Evolutionary conservation across 2,797 vertebrate species (phyloP).

Genomic region (Chaetodon trifasciatus): DNA sequence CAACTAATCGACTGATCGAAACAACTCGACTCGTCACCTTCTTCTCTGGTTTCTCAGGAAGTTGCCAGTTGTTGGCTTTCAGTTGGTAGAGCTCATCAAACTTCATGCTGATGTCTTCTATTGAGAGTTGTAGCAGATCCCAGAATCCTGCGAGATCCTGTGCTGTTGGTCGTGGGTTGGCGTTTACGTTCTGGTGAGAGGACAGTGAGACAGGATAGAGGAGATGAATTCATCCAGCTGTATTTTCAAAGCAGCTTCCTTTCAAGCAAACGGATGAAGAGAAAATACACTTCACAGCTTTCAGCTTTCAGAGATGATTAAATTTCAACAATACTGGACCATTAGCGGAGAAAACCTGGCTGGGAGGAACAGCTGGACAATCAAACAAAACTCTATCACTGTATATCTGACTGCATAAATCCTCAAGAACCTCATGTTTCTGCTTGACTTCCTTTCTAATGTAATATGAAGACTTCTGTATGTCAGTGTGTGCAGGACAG

Average conservation of each 20-base stretch:
- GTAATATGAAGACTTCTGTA: background rate
- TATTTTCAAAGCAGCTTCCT: background rate
- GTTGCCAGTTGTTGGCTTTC: conserved; percentile 96
- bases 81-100: conserved; percentile 99
- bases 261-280: conserved; percentile 11
- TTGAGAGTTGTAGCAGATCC: conserved; percentile 98
- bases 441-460: conserved; percentile 16
- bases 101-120: conserved; percentile 99
- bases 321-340: no score
- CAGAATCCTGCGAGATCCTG: conserved; percentile 99
- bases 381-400: background rate
- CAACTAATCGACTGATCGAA: background rate
- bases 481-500: background rate
- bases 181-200: conserved; percentile 88
- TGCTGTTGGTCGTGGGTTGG: conserved; percentile 95
- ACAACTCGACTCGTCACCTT: conserved; percentile 83
- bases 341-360: conserved; percentile 14
- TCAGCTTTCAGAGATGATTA: no score
- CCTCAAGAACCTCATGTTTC: background rate
- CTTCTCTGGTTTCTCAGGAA: conserved; percentile 89
- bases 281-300: conserved; percentile 21
- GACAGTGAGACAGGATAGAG: no score
- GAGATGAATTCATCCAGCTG: background rate
- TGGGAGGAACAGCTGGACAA: background rate
- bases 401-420: background rate